A percentile compares a stretch with the other conserved stretches of the same genome.
Conservation (phyloP, 2,113 vertebrate genomes). For the Pluvianellus socialis region DNA sequence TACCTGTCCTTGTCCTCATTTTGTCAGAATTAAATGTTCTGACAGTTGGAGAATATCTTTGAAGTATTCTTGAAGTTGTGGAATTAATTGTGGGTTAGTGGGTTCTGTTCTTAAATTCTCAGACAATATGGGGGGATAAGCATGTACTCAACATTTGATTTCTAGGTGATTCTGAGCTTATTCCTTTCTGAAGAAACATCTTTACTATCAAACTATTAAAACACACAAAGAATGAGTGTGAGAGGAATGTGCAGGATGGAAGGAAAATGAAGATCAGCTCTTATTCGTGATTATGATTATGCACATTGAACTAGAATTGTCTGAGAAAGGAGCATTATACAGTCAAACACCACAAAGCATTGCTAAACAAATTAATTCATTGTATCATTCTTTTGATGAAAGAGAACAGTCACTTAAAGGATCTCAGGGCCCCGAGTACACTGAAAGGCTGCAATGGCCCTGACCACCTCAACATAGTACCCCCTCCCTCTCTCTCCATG, state of each 20-base stretch:
- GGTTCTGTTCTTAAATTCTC: background rate
- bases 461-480: background rate
- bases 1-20: background rate
- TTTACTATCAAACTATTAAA: background rate
- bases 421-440: background rate
- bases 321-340: background rate
- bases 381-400: background rate
- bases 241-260: background rate
- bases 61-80: background rate
- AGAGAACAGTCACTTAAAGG: background rate
- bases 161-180: background rate
- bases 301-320: background rate
- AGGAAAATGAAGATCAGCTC: background rate
- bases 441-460: background rate
- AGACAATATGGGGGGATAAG: background rate
- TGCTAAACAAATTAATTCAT: background rate
- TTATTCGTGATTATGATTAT: background rate
- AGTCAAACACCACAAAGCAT: background rate
- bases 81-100: background rate
- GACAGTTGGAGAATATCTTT: background rate
- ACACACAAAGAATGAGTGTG: background rate
- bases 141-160: background rate
- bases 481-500: background rate
- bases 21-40: background rate
- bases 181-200: background rate